Base-by-base conservation (phyloP, 2,113 vertebrate genomes). In the Campylomormyrus tamandua region DNA sequence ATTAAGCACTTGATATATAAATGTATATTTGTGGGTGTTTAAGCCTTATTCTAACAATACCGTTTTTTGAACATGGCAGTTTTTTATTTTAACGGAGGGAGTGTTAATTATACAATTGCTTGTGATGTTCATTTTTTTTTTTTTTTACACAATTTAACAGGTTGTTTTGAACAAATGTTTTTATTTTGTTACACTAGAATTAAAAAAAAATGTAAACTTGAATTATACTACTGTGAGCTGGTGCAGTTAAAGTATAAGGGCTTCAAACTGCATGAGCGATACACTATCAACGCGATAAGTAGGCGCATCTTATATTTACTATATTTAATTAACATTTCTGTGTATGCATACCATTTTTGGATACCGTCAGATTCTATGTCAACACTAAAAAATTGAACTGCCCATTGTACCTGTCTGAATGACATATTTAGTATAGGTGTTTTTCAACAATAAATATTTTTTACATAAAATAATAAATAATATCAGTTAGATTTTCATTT, bases 11-110 rank as follows among this genome's bases (percentile, higher is more conserved):
- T 89, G 50, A 89, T 83, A 53, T 49, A 58, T 56, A 53, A 83
- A 89, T 83, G 49, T 83, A 42, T 83, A 56, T 89, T 89, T 89
- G 5, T 31, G 74, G 27, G n/a, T 87, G 86, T 50, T 87, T 87
- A 48, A 66, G 56, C 53, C 87, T 42, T 53, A 74, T 46, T 80
- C 42, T 50, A 31, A 31, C 15, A 46, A 88, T 49, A 50, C 17
- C 10, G n/a, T 35, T 80, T 74, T 35, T 50, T 77, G 17, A 66
- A 89, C 66, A 77, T n/a, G 74, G n/a, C 35, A 7, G 0, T 89
- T 89, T n/a, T 89, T 58, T 3, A 56, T 77, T 77, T 19, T 9
- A 35, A 35, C 3, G 3, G 45, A 77, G 27, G 46, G 35, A 89
- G 19, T 86, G 42, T 48, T 86, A 48, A 15, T 88, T 88, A 62